Evolutionary conservation across 2,113 vertebrate genomes (phyloP).

Genomic region (Pygathrix nemaeus): DNA sequence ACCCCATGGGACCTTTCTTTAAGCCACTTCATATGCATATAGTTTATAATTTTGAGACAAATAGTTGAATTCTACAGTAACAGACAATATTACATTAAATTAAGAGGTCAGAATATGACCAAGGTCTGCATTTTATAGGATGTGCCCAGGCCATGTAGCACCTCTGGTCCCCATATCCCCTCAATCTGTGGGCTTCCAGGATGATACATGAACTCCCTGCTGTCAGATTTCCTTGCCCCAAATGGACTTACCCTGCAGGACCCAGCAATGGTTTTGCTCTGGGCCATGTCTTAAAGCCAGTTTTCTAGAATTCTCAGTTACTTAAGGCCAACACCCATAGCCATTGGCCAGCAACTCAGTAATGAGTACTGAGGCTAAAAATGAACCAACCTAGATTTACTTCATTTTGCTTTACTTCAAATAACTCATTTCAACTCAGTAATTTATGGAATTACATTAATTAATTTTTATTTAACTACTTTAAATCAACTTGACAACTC

Average conservation of each 20-base stretch:
- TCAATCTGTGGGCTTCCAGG: not conserved
- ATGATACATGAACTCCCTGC: not conserved
- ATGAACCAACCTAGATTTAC: slow-evolving; percentile 42
- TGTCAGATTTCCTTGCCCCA: not conserved
- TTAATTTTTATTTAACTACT: slow-evolving; percentile 45
- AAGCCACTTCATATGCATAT: not conserved
- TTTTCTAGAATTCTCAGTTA: not conserved
- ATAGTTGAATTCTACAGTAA: not conserved
- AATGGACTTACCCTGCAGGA: not conserved
- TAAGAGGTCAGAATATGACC: not conserved
- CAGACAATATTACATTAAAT: slow-evolving; percentile 44
- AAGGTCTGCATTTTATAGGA: not conserved
- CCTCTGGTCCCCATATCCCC: not conserved
- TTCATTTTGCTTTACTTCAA: slow-evolving; percentile 43
- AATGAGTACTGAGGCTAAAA: slow-evolving; percentile 12
- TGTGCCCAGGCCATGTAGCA: not conserved
- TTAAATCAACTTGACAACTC: slow-evolving; percentile 10
- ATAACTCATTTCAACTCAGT: slow-evolving; percentile 14
- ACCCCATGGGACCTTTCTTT: not conserved
- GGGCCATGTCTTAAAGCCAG: not conserved
- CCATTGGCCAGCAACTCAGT: not conserved
- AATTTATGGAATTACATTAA: slow-evolving; percentile 45
- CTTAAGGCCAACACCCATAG: not conserved
- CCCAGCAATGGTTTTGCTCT: not conserved
- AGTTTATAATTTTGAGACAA: not conserved